Base-by-base conservation (phyloP, 2,888 invertebrate species). In the Ichneumoninae sp. region DNA sequence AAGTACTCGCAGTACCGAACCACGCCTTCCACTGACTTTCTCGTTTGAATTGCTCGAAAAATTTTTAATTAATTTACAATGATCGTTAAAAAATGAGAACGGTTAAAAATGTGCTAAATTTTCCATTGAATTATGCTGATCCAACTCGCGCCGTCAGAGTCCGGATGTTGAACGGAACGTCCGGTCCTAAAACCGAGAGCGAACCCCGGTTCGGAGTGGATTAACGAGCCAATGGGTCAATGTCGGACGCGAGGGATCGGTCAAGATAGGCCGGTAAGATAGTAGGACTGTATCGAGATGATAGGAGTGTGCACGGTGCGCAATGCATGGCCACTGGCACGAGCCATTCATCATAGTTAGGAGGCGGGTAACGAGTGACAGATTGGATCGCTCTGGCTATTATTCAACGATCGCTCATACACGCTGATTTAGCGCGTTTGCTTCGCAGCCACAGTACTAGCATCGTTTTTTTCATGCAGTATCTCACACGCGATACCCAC, bases 281-380 rank as follows among this genome's bases (percentile, higher is more conserved):
- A 85, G 33, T 54, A 13, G 44, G 40, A 80, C 65, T 69, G 77
- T 68, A 86, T 73, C 77, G 75, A 78, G 77, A 83, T 68, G 70
- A 60, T 63, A 22, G 69, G 69, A 65, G 54, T 71, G 19, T 36
- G 40, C 22, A 36, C 19, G 16, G 10, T 22, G 40, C 22, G 40
- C 66, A 40, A 52, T 87, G 74, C 83, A 33, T 30, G 63, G 75
- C 77, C 77, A 47, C 47, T 78, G 83, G 66, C 73, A 57, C 81
- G 74, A 79, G 82, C 73, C 88, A 89, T 90, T 88, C 88, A 89
- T 89, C 89, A 89, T 88, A 86, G 89, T 90, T 88, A 88, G 87
- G 77, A 87, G 88, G 87, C 86, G 87, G 89, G 86, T 88, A 89
- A 88, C 89, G 87, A 89, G 86, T 89, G 90, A 88, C 89, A 89